A percentile compares a stretch with the other conserved stretches of the same genome.
These are phyloP conservation scores for Hirtodrosophila cameraria DNA, from an alignment of 2,888 invertebrate genomes.

Conservation along the genomic window DNA sequence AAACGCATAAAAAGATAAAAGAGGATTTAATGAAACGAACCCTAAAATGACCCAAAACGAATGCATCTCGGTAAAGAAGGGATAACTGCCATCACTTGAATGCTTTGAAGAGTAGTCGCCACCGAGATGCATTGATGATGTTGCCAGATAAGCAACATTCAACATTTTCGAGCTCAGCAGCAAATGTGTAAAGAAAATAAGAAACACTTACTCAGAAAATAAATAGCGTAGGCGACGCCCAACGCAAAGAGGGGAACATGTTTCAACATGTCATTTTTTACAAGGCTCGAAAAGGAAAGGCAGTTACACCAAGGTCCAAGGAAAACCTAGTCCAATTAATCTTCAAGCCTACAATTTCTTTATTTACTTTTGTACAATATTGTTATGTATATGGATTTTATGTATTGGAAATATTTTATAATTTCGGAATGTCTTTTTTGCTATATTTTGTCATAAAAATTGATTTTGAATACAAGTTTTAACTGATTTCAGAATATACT, in stretches of 20 bases:
- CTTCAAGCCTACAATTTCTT: no score
- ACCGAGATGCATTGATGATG: constrained; percentile 43
- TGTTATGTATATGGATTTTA: no score
- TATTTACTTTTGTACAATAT: no score
- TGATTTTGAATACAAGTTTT: no score
- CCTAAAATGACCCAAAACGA: constrained; percentile 74
- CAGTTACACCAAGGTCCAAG: constrained; percentile 3
- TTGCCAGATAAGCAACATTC: constrained; percentile 50
- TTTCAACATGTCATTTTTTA: constrained; percentile 25
- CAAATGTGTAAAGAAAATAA: constrained; percentile 10
- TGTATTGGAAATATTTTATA: no score
- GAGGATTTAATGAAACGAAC: constrained; percentile 64
- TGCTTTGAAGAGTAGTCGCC: constrained; percentile 33
- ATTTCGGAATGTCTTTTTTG: no score
- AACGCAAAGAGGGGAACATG: constrained; percentile 7
- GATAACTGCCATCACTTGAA: constrained; percentile 56
- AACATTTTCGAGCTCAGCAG: constrained; percentile 14
- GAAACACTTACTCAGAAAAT: constrained; percentile 19
- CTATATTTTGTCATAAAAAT: no score
- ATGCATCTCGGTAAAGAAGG: constrained; percentile 52
- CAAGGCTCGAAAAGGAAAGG: constrained; percentile 2
- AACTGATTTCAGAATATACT: no score
- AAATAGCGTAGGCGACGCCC: constrained; percentile 3
- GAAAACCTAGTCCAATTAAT: neutral
- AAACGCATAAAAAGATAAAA: constrained; percentile 58